Base-by-base conservation (phyloP, 2,113 vertebrate species). In the Cryptomyrus ogoouensis region DNA sequence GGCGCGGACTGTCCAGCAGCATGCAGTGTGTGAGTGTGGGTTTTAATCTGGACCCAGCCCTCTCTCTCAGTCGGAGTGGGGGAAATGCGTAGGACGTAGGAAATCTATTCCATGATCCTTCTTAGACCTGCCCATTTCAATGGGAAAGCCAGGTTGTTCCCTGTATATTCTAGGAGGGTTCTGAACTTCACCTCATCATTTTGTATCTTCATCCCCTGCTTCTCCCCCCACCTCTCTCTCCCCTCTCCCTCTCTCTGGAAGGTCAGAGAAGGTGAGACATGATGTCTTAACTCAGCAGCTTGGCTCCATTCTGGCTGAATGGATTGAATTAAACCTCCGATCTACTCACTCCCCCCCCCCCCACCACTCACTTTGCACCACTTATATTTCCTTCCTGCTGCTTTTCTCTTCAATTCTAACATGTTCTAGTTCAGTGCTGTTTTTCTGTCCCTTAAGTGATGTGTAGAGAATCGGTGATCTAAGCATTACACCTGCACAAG, bases 191-290 rank as follows among this genome's bases (percentile, higher is more conserved):
- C 87, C 49, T 50, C 35, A 35, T 56, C 52, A 58, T 17, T 21
- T 42, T 24, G 31, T 31, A 50, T 35, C 27, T 44, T 27, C 53
- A 35, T 39, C 46, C 46, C 31, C 17, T 66, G 44, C 84, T n/a
- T 6, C 77, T 39, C 58, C 47, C 19, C 2, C 19, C 27, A 9
- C 9, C 19, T 47, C 15, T 2, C 27, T 44, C 56, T 87, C 35
- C 4, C 70, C 46, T 62, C 31, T 53, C 8, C 39, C 42, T 62
- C 39, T 74, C 83, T 87, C 88, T 27, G 58, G 9, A 58, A 87
- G 83, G 66, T 91, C 88, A 90, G 66, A 19, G 62, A 66, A 90
- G 88, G 88, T 91, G 88, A 90, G 84, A 89, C 90, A 31, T 89
- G 84, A 90, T 90, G 85, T 77, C 77, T 89, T 84, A 66, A 70